phyloP scores from a whole-genome alignment of 2,797 vertebrate genomes.

The Pitangus sulphuratus region DNA sequence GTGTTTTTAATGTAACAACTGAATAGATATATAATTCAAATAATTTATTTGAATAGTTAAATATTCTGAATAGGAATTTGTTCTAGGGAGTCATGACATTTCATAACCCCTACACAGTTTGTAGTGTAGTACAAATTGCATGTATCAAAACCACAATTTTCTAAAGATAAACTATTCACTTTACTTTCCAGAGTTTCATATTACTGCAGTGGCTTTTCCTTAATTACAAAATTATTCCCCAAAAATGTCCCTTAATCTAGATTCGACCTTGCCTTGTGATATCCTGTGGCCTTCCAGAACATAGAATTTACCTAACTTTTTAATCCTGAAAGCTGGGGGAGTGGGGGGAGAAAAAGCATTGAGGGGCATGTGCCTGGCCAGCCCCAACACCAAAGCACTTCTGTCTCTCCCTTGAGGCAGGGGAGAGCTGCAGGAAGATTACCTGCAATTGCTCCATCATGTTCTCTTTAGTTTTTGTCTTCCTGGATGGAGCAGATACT shows the following conservation, averaged over 20 bases:
- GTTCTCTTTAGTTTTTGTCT: background rate
- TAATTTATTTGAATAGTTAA: background rate
- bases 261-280: background rate
- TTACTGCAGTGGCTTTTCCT: background rate
- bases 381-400: background rate
- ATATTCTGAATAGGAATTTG: background rate
- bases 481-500: background rate
- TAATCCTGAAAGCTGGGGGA: background rate
- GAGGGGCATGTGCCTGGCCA: background rate
- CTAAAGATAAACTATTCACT: background rate
- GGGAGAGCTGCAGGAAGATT: background rate
- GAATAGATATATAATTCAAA: background rate
- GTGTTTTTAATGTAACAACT: background rate
- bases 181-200: background rate
- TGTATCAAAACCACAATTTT: background rate
- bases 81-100: background rate
- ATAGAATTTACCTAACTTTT: background rate
- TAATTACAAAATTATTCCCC: background rate
- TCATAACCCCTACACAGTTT: background rate
- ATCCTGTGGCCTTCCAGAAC: background rate
- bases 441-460: background rate
- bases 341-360: no score
- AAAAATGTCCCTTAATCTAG: background rate
- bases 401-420: background rate
- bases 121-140: background rate